Percentiles rank a stretch among this genome's conserved stretches.
These are phyloP conservation scores for Ellobium chinense DNA, from an alignment of 2,888 invertebrate genomes.

Conservation along the genomic window DNA sequence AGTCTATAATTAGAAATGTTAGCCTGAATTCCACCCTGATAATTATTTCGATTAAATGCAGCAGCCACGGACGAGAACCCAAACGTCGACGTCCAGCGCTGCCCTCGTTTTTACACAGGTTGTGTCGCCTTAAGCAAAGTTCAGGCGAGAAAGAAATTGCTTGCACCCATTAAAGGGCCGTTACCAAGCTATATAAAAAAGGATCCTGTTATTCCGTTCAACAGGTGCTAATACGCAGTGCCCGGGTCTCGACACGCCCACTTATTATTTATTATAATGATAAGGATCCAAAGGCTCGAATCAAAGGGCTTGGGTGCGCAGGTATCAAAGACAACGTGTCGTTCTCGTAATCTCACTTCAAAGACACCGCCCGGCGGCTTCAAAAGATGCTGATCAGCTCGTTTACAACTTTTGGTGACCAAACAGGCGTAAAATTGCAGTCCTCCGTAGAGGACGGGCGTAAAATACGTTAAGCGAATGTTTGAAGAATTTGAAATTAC, in stretches of 20 bases:
- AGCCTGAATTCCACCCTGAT: too few relatives aligned
- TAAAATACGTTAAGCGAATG: too few relatives aligned
- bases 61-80: too few relatives aligned
- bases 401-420: conserved; percentile 16
- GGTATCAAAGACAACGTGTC: conserved; percentile 38
- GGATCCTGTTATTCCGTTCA: conserved; percentile 2
- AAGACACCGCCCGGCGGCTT: conserved; percentile 16
- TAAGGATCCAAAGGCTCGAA: conserved; percentile 1
- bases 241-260: conserved; percentile 13
- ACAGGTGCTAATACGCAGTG: conserved; percentile 14
- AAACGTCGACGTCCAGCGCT: too few relatives aligned
- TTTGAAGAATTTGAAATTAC: too few relatives aligned
- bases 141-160: not conserved
- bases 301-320: conserved; percentile 24
- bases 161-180: conserved; percentile 1
- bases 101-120: too few relatives aligned
- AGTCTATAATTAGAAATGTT: too few relatives aligned
- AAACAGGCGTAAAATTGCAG: conserved; percentile 29
- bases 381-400: conserved; percentile 26
- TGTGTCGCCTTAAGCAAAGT: too few relatives aligned
- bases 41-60: too few relatives aligned
- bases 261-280: conserved; percentile 32
- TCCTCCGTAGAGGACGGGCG: not conserved
- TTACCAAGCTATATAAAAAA: not conserved
- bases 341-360: conserved; percentile 41